These are phyloP conservation scores for Prolemur simus DNA, from an alignment of 2,113 vertebrate genomes.

Conservation along the genomic window DNA sequence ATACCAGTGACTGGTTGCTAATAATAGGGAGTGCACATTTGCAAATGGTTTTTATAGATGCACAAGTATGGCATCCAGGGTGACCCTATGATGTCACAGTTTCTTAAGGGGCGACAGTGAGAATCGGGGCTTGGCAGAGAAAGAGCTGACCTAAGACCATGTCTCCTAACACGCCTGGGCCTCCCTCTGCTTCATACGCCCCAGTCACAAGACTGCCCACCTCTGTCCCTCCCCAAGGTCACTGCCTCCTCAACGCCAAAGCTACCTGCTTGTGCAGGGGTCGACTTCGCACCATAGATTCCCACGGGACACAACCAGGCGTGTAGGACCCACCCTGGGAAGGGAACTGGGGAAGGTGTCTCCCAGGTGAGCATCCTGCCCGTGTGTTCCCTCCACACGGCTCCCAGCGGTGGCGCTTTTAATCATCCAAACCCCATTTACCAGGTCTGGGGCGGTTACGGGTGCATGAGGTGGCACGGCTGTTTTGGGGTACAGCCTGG, in stretches of 20 bases:
- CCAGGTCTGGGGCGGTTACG: background rate
- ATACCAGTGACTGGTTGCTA: background rate
- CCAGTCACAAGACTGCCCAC: rapidly evolving
- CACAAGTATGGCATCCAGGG: background rate
- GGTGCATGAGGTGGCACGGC: background rate
- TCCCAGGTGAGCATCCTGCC: background rate
- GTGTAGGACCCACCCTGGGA: background rate
- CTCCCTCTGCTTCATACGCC: background rate
- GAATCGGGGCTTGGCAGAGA: background rate
- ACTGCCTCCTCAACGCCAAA: background rate
- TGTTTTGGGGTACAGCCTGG: background rate
- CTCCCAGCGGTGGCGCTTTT: background rate
- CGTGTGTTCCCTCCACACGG: background rate
- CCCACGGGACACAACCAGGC: background rate
- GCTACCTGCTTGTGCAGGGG: background rate
- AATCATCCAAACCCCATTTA: background rate
- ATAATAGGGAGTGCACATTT: background rate
- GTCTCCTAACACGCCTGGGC: background rate
- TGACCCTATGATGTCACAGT: background rate
- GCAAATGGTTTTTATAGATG: background rate
- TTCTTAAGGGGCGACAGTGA: background rate
- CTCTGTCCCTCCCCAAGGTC: too few relatives aligned
- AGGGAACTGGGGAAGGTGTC: background rate
- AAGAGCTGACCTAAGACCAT: background rate
- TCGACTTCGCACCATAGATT: too few relatives aligned